phyloP scores from a whole-genome alignment of 2,797 vertebrate species.

The Myripristis jacobus region DNA sequence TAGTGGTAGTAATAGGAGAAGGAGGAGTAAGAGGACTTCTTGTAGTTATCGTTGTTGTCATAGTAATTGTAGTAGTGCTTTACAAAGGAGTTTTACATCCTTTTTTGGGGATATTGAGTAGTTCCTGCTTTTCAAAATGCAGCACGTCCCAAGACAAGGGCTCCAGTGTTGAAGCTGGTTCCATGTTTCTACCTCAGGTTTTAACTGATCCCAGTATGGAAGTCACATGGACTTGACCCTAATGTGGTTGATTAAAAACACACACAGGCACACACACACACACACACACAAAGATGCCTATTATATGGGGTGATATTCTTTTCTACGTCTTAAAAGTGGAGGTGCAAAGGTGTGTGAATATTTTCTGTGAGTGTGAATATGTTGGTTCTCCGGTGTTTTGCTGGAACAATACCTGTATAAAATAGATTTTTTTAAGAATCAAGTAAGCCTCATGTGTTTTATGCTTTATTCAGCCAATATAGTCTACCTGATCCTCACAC shows the following conservation, averaged over 20 bases:
- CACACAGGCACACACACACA: slow-evolving; percentile 19
- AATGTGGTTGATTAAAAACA: slow-evolving; percentile 23
- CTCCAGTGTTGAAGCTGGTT: slow-evolving; percentile 14
- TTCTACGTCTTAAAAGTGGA: background rate
- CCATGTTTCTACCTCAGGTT: background rate
- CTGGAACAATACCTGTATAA: background rate
- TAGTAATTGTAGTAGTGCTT: background rate
- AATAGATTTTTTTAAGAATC: background rate
- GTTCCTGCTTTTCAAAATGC: background rate
- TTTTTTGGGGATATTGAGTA: background rate
- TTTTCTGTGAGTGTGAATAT: no score
- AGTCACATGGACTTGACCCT: slow-evolving; percentile 13
- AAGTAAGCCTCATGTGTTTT: background rate
- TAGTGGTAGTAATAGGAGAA: background rate
- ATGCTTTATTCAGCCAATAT: no score
- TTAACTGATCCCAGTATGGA: slow-evolving; percentile 9
- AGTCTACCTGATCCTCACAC: background rate
- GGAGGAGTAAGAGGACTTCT: background rate
- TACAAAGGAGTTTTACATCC: background rate
- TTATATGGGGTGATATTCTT: slow-evolving; percentile 5
- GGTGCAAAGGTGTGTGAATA: no score
- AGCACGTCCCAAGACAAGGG: slow-evolving; percentile 1
- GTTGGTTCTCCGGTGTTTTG: background rate
- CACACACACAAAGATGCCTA: slow-evolving; percentile 2
- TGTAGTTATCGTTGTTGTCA: no score